Evolutionary conservation across 2,113 vertebrate species (phyloP).

Genomic region (Raja brachyura): DNA sequence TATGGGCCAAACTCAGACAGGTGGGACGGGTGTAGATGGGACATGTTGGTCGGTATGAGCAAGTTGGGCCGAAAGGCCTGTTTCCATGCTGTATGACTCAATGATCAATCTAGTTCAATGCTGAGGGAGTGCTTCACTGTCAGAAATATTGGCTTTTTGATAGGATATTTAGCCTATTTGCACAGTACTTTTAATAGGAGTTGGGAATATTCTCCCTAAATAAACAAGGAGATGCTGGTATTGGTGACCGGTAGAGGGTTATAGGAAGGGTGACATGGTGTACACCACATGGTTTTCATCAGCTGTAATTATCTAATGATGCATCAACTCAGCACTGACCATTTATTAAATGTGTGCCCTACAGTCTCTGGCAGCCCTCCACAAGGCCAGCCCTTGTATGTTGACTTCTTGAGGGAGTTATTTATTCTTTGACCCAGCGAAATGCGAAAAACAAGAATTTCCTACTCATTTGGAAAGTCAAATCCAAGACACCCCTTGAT

Average conservation of each 20-base stretch:
- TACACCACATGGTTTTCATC: neutral
- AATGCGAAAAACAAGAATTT: neutral
- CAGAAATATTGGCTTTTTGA: too few relatives aligned
- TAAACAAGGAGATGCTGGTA: slow-evolving; percentile 1
- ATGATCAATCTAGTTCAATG: neutral
- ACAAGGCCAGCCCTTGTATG: neutral
- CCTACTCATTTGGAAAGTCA: neutral
- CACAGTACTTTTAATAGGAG: too few relatives aligned
- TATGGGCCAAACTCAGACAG: too few relatives aligned
- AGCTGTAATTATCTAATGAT: neutral
- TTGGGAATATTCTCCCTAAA: neutral
- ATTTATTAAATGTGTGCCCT: neutral
- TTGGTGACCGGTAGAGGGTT: neutral
- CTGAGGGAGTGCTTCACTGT: neutral
- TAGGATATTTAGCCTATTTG: too few relatives aligned
- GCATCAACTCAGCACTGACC: neutral
- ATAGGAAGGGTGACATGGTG: neutral
- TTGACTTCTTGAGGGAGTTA: neutral
- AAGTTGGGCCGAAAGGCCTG: too few relatives aligned
- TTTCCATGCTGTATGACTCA: too few relatives aligned
- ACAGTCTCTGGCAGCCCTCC: neutral
- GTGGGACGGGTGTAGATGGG: too few relatives aligned
- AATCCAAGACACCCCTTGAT: neutral
- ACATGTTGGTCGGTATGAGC: too few relatives aligned
- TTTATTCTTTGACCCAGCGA: neutral